Evolutionary conservation across 2,888 invertebrate genomes (phyloP).

Genomic region (Hypomecis atomaria): DNA sequence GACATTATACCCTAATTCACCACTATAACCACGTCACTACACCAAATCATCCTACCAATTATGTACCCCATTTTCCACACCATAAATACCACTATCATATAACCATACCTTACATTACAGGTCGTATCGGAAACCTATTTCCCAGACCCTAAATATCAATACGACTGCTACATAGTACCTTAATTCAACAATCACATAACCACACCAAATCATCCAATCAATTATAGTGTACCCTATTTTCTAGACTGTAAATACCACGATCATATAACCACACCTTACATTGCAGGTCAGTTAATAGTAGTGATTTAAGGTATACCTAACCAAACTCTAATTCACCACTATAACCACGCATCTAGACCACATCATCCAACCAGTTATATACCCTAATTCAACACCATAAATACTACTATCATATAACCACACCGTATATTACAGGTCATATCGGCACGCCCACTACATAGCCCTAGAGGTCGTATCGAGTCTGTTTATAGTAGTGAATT

Average conservation of each 20-base stretch:
- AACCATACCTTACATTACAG: conserved; percentile 70
- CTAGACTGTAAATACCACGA: not conserved
- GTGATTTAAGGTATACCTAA: no score
- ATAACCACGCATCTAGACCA: no score
- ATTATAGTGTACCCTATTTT: not conserved
- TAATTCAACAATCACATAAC: no score
- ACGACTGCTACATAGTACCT: no score
- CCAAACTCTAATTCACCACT: no score
- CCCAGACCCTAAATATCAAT: no score
- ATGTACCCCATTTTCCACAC: not conserved
- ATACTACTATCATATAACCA: not conserved
- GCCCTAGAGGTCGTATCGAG: conserved; percentile 98
- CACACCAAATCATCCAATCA: no score
- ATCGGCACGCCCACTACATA: conserved; percentile 99
- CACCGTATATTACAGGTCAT: conserved; percentile 86
- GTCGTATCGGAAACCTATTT: conserved; percentile 97
- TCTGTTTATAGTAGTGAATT: conserved; percentile 70
- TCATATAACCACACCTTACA: not conserved
- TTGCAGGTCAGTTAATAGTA: no score
- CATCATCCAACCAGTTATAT: not conserved
- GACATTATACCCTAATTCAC: no score
- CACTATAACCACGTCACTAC: no score
- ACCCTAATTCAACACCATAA: not conserved
- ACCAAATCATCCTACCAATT: not conserved
- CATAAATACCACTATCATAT: not conserved